These are phyloP conservation scores for Peribatodes rhomboidaria DNA, from an alignment of 2,888 invertebrate genomes.

Conservation along the genomic window DNA sequence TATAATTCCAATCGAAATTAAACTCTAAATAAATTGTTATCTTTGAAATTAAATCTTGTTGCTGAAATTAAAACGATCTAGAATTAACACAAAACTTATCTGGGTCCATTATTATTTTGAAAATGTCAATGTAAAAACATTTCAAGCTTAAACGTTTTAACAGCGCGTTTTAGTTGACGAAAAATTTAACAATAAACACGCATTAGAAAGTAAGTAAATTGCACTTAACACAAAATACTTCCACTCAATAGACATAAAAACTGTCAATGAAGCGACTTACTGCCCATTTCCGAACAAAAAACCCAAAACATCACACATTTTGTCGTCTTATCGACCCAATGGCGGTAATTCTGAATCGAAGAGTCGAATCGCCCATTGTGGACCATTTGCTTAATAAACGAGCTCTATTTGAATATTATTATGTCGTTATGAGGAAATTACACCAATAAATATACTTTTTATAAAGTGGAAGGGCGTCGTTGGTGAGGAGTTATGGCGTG, in stretches of 20 bases:
- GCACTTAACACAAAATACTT: slow-evolving; percentile 14
- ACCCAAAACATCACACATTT: slow-evolving; percentile 34
- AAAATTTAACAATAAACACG: not conserved
- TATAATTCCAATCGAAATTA: too few relatives aligned
- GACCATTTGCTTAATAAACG: slow-evolving; percentile 40
- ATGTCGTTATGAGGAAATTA: slow-evolving; percentile 38
- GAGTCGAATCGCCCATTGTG: slow-evolving; percentile 24
- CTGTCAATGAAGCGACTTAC: slow-evolving; percentile 18
- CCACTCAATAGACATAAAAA: slow-evolving; percentile 17
- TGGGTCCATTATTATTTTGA: too few relatives aligned
- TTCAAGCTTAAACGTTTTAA: not conserved
- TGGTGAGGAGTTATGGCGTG: slow-evolving; percentile 22
- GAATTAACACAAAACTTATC: too few relatives aligned
- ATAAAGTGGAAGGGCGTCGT: slow-evolving; percentile 33
- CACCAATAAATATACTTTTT: slow-evolving; percentile 32
- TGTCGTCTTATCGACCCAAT: slow-evolving; percentile 23
- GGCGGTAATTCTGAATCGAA: slow-evolving; percentile 29
- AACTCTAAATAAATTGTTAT: too few relatives aligned
- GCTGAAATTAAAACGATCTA: too few relatives aligned
- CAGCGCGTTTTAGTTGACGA: not conserved
- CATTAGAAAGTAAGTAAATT: slow-evolving; percentile 16
- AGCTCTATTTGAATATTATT: slow-evolving; percentile 41
- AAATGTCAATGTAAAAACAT: too few relatives aligned
- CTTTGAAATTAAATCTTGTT: too few relatives aligned
- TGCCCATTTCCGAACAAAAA: slow-evolving; percentile 28